phyloP scores from a whole-genome alignment of 2,888 invertebrate genomes.

The Blera fallax region DNA sequence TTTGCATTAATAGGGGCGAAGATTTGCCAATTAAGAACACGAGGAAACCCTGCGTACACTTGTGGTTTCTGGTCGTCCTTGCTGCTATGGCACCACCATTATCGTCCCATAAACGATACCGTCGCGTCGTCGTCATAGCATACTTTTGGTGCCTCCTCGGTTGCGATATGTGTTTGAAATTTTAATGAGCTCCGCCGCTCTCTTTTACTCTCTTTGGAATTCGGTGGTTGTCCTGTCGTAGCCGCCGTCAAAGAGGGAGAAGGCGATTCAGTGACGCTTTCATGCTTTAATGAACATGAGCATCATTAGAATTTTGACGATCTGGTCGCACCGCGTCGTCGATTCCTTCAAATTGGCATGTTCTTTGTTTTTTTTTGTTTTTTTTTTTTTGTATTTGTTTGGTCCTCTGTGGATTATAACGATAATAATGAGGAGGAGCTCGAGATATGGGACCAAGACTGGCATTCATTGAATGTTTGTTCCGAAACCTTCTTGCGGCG shows the following conservation, averaged over 20 bases:
- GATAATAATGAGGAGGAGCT: slow-evolving; percentile 43
- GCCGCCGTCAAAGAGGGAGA: slow-evolving; percentile 43
- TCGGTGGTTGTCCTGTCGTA: slow-evolving; percentile 26
- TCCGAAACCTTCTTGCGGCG: slow-evolving; percentile 25
- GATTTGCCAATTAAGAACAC: slow-evolving; percentile 75
- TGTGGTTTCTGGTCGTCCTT: slow-evolving; percentile 60
- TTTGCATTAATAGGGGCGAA: slow-evolving; percentile 74
- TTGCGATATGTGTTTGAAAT: slow-evolving; percentile 74
- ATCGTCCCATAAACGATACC: slow-evolving; percentile 61
- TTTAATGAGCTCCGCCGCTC: slow-evolving; percentile 74
- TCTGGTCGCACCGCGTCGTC: slow-evolving; percentile 25
- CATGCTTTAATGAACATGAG: slow-evolving; percentile 70
- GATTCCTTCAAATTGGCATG: slow-evolving; percentile 48
- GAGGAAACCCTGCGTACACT: slow-evolving; percentile 51
- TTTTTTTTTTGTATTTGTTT: not conserved
- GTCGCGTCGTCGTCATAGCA: slow-evolving; percentile 48
- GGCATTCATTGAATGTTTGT: slow-evolving; percentile 50
- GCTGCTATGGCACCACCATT: slow-evolving; percentile 47
- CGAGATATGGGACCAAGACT: not conserved
- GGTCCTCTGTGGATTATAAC: slow-evolving; percentile 48
- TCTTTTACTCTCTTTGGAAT: slow-evolving; percentile 65
- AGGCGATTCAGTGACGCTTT: slow-evolving; percentile 53
- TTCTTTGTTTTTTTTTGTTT: slow-evolving; percentile 23
- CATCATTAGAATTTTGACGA: slow-evolving; percentile 73
- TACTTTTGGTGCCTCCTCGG: slow-evolving; percentile 59